phyloP scores from a whole-genome alignment of 2,888 invertebrate species.

The Abrostola tripartita region DNA sequence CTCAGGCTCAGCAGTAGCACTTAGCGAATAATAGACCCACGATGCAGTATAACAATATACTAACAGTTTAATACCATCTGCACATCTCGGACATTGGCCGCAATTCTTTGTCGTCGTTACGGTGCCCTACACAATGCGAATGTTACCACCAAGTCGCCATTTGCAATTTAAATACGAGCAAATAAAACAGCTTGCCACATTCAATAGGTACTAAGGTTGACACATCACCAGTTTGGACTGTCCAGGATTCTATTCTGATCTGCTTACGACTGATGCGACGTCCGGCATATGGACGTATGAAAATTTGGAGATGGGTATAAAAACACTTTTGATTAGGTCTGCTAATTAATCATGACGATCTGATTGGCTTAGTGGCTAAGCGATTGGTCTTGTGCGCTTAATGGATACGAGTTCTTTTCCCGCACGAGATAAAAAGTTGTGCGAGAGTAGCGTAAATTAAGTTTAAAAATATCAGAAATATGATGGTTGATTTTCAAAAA shows the following conservation, averaged over 20 bases:
- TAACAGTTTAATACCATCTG: neutral
- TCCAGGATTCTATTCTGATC: constrained; percentile 4
- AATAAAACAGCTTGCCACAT: constrained; percentile 40
- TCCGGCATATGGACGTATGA: constrained; percentile 5
- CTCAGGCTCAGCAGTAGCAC: too few relatives aligned
- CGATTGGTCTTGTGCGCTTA: too few relatives aligned
- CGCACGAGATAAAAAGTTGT: too few relatives aligned
- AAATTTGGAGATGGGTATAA: neutral
- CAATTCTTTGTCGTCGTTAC: constrained; percentile 13
- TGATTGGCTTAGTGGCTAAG: too few relatives aligned
- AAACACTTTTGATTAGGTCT: too few relatives aligned
- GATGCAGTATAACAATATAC: neutral
- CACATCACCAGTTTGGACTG: constrained; percentile 29
- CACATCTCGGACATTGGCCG: constrained; percentile 1
- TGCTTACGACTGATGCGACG: too few relatives aligned
- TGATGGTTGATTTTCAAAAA: too few relatives aligned
- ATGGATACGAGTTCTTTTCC: too few relatives aligned
- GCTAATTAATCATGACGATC: too few relatives aligned
- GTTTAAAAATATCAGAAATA: too few relatives aligned
- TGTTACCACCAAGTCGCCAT: constrained; percentile 32
- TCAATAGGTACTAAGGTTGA: constrained; percentile 35
- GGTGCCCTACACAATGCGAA: constrained; percentile 30
- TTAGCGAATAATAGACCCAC: too few relatives aligned
- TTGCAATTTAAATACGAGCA: constrained; percentile 47
- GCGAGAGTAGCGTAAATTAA: too few relatives aligned